Evolutionary conservation across 2,113 vertebrate genomes (phyloP).

Genomic region (Bettongia penicillata): DNA sequence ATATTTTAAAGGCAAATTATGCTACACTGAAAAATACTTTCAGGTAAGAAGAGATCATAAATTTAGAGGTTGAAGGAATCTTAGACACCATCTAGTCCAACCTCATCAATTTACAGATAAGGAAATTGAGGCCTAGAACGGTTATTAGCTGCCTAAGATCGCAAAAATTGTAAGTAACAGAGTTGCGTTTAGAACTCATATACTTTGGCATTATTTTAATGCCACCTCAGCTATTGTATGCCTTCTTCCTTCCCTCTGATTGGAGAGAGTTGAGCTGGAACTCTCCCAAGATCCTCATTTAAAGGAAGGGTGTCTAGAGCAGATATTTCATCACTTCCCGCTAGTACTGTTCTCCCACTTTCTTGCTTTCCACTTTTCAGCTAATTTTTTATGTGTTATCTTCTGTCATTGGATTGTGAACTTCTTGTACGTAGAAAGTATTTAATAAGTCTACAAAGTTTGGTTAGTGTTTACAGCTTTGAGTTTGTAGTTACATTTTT

Average conservation of each 20-base stretch:
- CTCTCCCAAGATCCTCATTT: background rate
- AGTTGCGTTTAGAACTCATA: background rate
- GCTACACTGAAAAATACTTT: background rate
- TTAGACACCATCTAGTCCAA: conserved; percentile 2
- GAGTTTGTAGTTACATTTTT: conserved; percentile 26
- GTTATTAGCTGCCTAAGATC: background rate
- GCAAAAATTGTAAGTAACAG: background rate
- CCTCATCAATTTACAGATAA: background rate
- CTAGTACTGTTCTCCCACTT: background rate
- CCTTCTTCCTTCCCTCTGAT: background rate
- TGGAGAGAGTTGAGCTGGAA: background rate
- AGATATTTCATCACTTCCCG: background rate
- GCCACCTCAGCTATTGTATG: background rate
- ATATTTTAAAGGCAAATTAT: background rate
- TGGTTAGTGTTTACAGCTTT: conserved; percentile 23
- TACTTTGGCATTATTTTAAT: background rate
- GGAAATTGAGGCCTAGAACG: background rate
- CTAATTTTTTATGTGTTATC: background rate
- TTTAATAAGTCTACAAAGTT: conserved; percentile 20
- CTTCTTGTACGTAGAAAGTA: background rate
- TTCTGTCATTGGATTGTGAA: background rate
- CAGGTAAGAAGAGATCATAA: background rate
- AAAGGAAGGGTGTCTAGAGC: background rate
- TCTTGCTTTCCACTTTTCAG: background rate
- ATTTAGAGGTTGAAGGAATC: background rate